These are phyloP conservation scores for Drosophila multiciliata DNA, from an alignment of 2,888 invertebrate species.

Conservation along the genomic window DNA sequence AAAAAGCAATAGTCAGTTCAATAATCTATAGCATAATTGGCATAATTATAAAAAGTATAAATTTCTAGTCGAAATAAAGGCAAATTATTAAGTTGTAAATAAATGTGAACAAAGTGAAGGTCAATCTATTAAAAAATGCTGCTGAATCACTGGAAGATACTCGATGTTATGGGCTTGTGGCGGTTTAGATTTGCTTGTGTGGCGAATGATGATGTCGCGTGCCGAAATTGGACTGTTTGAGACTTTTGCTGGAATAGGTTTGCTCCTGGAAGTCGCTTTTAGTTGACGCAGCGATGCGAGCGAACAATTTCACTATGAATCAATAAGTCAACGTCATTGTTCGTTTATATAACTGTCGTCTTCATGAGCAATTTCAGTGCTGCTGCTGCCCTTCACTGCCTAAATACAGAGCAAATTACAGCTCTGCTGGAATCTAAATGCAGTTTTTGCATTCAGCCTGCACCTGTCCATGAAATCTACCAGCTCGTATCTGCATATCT, in stretches of 20 bases:
- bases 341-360: neutral
- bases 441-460: slow-evolving; percentile 20
- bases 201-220: neutral
- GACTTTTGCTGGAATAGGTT: neutral
- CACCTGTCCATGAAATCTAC: slow-evolving; percentile 19
- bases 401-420: neutral
- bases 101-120: neutral
- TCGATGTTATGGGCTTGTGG: neutral
- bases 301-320: neutral
- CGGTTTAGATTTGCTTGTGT: neutral
- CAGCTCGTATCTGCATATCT: slow-evolving; percentile 33
- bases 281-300: neutral
- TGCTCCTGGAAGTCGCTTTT: neutral
- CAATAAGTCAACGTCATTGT: neutral
- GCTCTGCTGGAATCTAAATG: slow-evolving; percentile 26
- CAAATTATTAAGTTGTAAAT: neutral
- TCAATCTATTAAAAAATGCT: neutral
- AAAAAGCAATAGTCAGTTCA: neutral
- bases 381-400: neutral
- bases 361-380: neutral
- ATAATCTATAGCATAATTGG: neutral
- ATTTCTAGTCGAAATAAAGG: neutral
- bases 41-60: neutral
- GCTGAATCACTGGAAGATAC: no score
- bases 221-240: no score